Base-by-base conservation (phyloP, 2,888 invertebrate species). In the Tryphoninae sp. region DNA sequence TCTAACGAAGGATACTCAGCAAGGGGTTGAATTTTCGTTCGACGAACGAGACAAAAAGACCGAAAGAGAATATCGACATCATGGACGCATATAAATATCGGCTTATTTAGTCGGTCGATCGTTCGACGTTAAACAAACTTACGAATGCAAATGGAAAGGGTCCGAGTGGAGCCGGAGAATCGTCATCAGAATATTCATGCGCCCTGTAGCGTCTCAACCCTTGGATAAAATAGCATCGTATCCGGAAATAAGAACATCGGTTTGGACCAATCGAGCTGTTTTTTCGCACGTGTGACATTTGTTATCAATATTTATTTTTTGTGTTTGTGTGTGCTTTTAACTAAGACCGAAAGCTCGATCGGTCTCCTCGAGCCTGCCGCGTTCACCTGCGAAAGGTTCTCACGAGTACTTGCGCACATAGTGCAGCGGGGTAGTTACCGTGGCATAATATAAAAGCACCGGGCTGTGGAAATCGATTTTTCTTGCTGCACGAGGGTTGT, bases 381-480 rank as follows among this genome's bases (percentile, higher is more conserved):
- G 45, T 26, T 55, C 61, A 55, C 55, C 64, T 64, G 71, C 23
- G 13, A 64, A 64, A 71, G 64, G 62, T 71, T 77, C 64, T 58
- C 62, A 77, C 53, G 77, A 64, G 77, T 71, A 71, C 64, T 64
- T 55, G 77, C 45, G 71, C 16, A 59, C 23, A 62, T 9, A 55
- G 33, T 51, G 51, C 76, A 61, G 11, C 33, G 40, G 26, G 61
- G 68, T 55, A 61, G 51, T 76, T 68, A 51, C 75, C 33, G 68
- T 68, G 64, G 77, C 42, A 45, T 26, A 62, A 68, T n/a, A 62
- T 62, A 71, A 64, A 71, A 64, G 62, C 55, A 22, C 42, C 23
- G 62, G 53, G 45, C 45, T 33, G 62, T 69, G 62, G 11, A 69
- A 64, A 77, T 77, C 69, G 77, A 77, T 77, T 77, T 77, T 77